These are phyloP conservation scores for Actenoides lindsayi DNA, from an alignment of 2,113 vertebrate species.

Conservation along the genomic window DNA sequence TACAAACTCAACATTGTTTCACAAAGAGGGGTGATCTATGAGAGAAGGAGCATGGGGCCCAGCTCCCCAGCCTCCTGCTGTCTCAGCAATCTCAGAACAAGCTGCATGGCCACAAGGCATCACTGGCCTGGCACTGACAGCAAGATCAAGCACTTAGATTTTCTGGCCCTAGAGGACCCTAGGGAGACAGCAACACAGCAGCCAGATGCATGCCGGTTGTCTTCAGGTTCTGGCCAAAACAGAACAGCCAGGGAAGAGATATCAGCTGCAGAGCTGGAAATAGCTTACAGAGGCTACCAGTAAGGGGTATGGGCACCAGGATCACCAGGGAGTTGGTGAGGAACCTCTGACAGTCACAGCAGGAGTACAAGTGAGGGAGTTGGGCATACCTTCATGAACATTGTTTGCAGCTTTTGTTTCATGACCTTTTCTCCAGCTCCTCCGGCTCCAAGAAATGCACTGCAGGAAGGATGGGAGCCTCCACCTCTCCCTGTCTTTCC, in stretches of 20 bases:
- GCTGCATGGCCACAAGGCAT: fast-evolving
- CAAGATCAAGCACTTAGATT: not conserved
- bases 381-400: constrained; percentile 13
- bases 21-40: not conserved
- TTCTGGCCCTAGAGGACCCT: not conserved
- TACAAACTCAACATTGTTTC: not conserved
- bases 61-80: not conserved
- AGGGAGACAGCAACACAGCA: not conserved
- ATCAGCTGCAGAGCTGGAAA: not conserved
- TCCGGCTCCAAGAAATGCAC: constrained; percentile 44
- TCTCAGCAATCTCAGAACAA: not conserved
- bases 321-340: not conserved
- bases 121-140: not conserved
- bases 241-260: not conserved
- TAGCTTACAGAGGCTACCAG: not conserved
- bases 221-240: not conserved
- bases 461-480: constrained; percentile 36
- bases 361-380: not conserved
- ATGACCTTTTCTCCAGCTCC: not conserved
- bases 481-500: not conserved
- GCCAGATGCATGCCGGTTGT: not conserved
- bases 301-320: not conserved
- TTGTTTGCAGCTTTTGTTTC: not conserved
- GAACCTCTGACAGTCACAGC: not conserved
- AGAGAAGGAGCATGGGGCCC: not conserved